Evolutionary conservation across 2,888 invertebrate genomes (phyloP), one percentile per base, ranked within the genome.

Genomic region (Drosophila hamatofila): DNA sequence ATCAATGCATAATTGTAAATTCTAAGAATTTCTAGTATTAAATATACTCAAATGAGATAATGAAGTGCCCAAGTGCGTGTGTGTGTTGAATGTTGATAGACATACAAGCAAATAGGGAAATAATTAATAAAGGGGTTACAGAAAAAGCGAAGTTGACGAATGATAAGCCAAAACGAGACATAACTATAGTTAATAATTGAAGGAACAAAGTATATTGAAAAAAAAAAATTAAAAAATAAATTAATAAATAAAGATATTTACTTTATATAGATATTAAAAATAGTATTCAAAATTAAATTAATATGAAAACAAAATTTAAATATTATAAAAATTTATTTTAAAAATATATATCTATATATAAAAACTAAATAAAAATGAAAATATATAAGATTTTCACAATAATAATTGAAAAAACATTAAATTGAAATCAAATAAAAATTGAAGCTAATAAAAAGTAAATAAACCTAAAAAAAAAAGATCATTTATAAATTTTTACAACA

Each of bases 21-120:
- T 49, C 49, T 14, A 21, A 49, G 49, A 49, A 49, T 21, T 30
- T 49, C 30, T 18, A 49, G 49, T 49, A 30, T 49, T 49, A 14
- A 49, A 30, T 49, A 49, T 18, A 49, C 30, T 14, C 18, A 14
- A 30, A 33, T 1, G 30, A 30, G 49, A 49, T 49, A 49, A 30
- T 49, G 49, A 30, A 49, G 8, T 27, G 44, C 2, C 12, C 9
- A 14, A 1, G 14, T 35, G 35, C 16, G 14, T 44, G 23, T 6
- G 46, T 48, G 48, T 12, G 27, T n/a, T 18, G 48, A 12, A 11
- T 49, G 18, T 30, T 33, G 49, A 49, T 14, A 33, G 30, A 33
- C 14, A 18, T 33, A 30, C 21, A 30, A 49, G 14, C 18, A 30
- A 49, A 49, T 18, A 49, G 18, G 30, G 49, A 49, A 49, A 46